phyloP scores from a whole-genome alignment of 2,797 vertebrate genomes.

The Poeciliopsis infans region DNA sequence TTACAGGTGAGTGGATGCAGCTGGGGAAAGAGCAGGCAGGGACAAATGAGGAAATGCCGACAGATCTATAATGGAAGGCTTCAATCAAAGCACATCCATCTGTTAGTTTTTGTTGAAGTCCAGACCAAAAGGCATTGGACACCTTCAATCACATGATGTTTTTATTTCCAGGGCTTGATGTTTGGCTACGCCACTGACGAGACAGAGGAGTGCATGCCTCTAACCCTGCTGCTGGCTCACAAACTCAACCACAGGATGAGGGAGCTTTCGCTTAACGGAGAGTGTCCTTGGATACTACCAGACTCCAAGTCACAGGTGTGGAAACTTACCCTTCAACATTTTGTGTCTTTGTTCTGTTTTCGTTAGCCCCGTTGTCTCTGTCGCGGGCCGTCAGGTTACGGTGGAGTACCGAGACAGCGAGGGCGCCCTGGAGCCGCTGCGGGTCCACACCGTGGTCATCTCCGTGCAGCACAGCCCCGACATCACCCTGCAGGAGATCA shows the following conservation, averaged over 20 bases:
- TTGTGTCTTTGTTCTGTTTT: neutral
- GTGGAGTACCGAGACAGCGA: slow-evolving; percentile 80
- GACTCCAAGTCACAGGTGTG: slow-evolving; percentile 84
- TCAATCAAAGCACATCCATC: neutral
- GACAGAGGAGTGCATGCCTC: slow-evolving; percentile 83
- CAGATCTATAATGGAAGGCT: neutral
- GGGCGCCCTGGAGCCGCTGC: slow-evolving; percentile 79
- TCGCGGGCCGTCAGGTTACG: slow-evolving; percentile 68
- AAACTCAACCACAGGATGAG: slow-evolving; percentile 77
- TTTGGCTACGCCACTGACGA: slow-evolving; percentile 85
- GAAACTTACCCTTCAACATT: slow-evolving; percentile 1
- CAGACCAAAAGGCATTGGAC: neutral
- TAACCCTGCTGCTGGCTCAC: slow-evolving; percentile 80
- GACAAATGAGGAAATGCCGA: neutral
- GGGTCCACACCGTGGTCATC: slow-evolving; percentile 81
- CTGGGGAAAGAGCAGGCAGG: neutral
- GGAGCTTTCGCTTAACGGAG: slow-evolving; percentile 71
- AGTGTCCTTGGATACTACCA: slow-evolving; percentile 80
- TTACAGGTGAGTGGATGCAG: neutral
- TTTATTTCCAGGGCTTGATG: slow-evolving; percentile 77
- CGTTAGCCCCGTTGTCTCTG: neutral
- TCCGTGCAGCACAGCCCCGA: slow-evolving; percentile 78
- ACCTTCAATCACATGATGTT: neutral
- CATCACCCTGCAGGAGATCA: slow-evolving; percentile 75
- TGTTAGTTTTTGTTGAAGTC: neutral